Base-by-base conservation (phyloP, 2,113 vertebrate genomes). In the Passer montanus region DNA sequence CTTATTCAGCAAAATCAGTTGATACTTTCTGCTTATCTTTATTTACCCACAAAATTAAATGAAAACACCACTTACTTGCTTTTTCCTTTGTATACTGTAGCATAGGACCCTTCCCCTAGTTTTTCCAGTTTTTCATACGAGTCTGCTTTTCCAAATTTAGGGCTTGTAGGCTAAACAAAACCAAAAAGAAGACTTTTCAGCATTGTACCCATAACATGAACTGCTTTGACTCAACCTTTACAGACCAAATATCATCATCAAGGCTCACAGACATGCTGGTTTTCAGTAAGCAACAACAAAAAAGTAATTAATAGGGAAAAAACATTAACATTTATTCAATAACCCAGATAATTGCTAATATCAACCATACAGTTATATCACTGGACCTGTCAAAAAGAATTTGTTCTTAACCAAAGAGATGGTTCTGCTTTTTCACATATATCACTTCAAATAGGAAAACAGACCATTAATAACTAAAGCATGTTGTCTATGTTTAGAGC, bases 61-160 rank as follows among this genome's bases (percentile, higher is more conserved):
- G 2, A 20, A 74, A 75, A 30, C 37, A 78, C 10, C 33, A 98
- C 99, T 99, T 98, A 99, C 99, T 99, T 99, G 99, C 99, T 99
- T 97, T 99, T 99, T 73, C 99, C 99, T 98, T 99, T 99, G 98
- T 99, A 99, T 44, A 99, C 99, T 26, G 99, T 99, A 68, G 99
- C 99, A 82, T 99, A 99, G 60, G 99, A 99, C 17, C 99, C 99
- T 96, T 99, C 99, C 72, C 99, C 99, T 68, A 99, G 97, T 94
- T 99, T 99, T 97, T 99, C 99, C 95, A 99, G 98, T 97, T 99
- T 99, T 96, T 99, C 99, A 28, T 99, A 99, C 3, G 99, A 99
- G 92, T 99, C 99, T 66, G 99, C 99, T 97, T 99, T 99, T 94
- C 99, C 99, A 98, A 99, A 99, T 97, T 99, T 99, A 70, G 99